Evolutionary conservation across 1,140 invertebrate species (phyloP).

Genomic region (Plutomurus gul): DNA sequence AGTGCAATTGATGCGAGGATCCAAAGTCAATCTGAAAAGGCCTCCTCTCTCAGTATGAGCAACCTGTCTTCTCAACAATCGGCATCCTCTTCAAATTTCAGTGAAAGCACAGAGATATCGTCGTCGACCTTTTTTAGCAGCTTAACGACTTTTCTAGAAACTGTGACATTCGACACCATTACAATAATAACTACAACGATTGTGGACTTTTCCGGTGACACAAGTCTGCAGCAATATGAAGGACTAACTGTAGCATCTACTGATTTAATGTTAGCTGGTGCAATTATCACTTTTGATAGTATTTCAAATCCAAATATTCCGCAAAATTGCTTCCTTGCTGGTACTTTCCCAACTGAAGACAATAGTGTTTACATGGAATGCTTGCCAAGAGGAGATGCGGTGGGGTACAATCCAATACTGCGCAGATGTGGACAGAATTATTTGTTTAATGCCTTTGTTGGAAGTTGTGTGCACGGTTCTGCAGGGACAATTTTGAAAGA

Average conservation of each 20-base stretch:
- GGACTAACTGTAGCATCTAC: background rate
- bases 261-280: background rate
- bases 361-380: constrained; percentile 26
- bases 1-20: background rate
- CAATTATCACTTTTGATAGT: background rate
- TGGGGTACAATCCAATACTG: background rate
- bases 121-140: background rate
- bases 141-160: background rate
- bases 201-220: constrained; percentile 8
- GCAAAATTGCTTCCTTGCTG: background rate
- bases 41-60: too few species aligned
- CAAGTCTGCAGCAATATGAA: background rate
- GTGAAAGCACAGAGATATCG: background rate
- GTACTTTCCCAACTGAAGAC: constrained; percentile 1
- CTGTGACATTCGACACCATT: background rate
- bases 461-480: constrained; percentile 36
- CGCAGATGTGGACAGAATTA: constrained; percentile 14
- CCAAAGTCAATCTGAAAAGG: too few species aligned
- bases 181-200: background rate
- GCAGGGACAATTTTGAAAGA: constrained; percentile 18
- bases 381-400: background rate
- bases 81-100: background rate
- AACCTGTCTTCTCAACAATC: background rate
- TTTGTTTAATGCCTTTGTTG: constrained; percentile 2
- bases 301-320: too few species aligned